phyloP scores from a whole-genome alignment of 2,797 vertebrate species.

The Muscicapa comitata region DNA sequence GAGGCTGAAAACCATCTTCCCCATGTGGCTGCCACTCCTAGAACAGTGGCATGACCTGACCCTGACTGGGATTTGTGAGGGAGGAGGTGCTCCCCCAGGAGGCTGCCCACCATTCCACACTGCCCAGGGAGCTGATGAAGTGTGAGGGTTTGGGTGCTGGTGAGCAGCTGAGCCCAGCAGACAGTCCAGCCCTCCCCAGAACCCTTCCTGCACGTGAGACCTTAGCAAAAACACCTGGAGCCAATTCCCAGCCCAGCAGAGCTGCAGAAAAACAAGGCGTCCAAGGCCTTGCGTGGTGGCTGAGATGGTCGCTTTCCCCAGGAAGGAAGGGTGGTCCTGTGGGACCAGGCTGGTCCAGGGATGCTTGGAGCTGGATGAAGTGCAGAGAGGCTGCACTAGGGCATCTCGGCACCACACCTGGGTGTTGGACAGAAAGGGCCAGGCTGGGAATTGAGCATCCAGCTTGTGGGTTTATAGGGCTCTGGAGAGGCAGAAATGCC shows the following conservation, averaged over 20 bases:
- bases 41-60: accelerated
- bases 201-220: not conserved
- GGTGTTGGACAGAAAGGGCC: not conserved
- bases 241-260: not conserved
- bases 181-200: not conserved
- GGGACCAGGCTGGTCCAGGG: not conserved
- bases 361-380: not conserved
- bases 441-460: not conserved
- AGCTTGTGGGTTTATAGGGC: accelerated
- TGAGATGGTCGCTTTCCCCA: not conserved
- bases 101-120: accelerated
- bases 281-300: accelerated
- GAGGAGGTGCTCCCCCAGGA: accelerated
- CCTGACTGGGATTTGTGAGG: not conserved
- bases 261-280: accelerated
- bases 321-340: not conserved
- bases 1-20: not conserved
- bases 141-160: not conserved
- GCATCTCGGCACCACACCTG: not conserved
- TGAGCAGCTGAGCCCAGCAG: not conserved
- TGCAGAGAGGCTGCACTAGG: accelerated
- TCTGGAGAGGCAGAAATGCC: not conserved
- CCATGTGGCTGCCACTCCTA: not conserved
- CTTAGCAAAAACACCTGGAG: slow-evolving; percentile 2
- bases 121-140: not conserved